Base-by-base conservation (phyloP, 2,888 invertebrate genomes). In the Apodemia mormo region DNA sequence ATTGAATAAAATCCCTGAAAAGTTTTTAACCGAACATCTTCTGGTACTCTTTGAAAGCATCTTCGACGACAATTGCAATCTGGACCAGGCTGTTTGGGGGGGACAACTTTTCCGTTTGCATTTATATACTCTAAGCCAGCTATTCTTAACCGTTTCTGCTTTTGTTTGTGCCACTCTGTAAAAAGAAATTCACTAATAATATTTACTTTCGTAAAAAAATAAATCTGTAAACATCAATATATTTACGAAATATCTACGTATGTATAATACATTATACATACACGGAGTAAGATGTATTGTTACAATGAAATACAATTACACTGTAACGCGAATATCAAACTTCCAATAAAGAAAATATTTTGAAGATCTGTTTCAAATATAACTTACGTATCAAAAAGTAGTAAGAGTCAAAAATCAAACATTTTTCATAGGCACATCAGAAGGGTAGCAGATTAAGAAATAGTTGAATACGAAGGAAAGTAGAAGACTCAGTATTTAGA, bases 121-220 rank as follows among this genome's bases (percentile, higher is more conserved):
- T 94, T 94, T 81, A 94, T 89, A 77, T 94, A 94, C 77, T 94
- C 91, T 76, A 94, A 80, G 33, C 94, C 94, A 66, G 94, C 94
- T 76, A 94, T 93, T 76, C 94, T 87, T 68, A 94, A 80, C 10
- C 94, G 87, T 80, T 94, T 94, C 78, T 94, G 94, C 81, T 94
- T 94, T 82, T 94, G 94, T 83, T 94, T 94, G 87, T 94, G 94
- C 94, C 94, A 94, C 92, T 94, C 94, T 93, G 84, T 75, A 90
- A 89, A 73, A 29, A 52, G 1, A 54, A n/a, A n/a, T n/a, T 45
- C 12, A 4, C 3, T 49, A 14, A 0, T 14, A 49, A 49, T 5
- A 14, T 49, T 14, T 49, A 14, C 8, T 22, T 54, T 2, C 54
- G 8, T 22, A 22, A 0, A 22, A 54, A 22, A 8, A 54, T 54